Base-by-base conservation (phyloP, 2,797 vertebrate genomes). In the Gymnoscopelus microlampas region DNA sequence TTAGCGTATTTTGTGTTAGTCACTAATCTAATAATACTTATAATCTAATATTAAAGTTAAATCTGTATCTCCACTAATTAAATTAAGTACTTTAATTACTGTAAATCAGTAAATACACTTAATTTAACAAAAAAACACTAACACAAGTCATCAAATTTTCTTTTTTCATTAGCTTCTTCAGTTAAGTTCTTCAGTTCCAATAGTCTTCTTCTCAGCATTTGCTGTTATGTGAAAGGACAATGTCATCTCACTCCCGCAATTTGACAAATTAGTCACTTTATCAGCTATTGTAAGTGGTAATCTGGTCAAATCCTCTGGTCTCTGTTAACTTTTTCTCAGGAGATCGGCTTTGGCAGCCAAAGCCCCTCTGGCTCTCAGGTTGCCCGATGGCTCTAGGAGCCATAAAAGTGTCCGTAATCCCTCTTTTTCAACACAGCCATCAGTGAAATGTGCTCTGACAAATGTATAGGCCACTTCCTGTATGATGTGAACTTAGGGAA, bases 261-360 rank as follows among this genome's bases (percentile, higher is more conserved):
- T 89, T 83, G 70, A 78, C 82, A 88, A 92, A 94, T 93, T 85
- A 89, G 88, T 91, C 84, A 81, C 79, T 91, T 87, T 89, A 79
- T 89, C 70, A 7, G 82, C 57, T 76, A 83, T 85, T 89, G 92
- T 92, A 44, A 44, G 44, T 60, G 62, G 68, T 93, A 93, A 93
- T 91, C 92, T 91, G 39, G 60, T 72, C 68, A 85, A 91, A 90
- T 93, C 92, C 90, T 58, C 55, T 56, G 67, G 87, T 83, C 91
- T 93, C 86, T 92, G 85, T 85, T 91, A 79, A 91, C 85, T 81
- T 77, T 83, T 93, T 94, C 93, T 92, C 93, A 94, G 90, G 87
- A 91, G 91, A 81, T 92, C 75, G 80, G 89, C 82, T 94, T 90
- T 84, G 83, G 76, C 76, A 66, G 79, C 88, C 88, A 92, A 94